These are phyloP conservation scores for Pachyuromys duprasi DNA, from an alignment of 2,797 vertebrate genomes.

Conservation along the genomic window DNA sequence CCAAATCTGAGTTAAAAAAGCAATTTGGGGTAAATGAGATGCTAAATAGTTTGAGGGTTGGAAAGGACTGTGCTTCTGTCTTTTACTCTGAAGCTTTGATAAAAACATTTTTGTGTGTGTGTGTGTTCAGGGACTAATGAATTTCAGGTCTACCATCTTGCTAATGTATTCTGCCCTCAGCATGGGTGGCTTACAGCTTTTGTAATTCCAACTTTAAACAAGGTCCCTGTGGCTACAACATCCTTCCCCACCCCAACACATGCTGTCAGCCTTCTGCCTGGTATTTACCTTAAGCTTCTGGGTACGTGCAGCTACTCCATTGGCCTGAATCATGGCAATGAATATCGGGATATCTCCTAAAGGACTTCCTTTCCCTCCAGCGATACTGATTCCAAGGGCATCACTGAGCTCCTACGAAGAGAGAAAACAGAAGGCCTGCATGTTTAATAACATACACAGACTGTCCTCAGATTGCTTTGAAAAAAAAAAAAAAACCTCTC, in stretches of 20 bases:
- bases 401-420: conserved; percentile 91
- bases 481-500: neutral
- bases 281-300: conserved; percentile 92
- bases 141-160: conserved; percentile 55
- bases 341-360: conserved; percentile 96
- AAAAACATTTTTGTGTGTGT: conserved; percentile 45
- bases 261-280: neutral
- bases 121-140: conserved; percentile 37
- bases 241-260: neutral
- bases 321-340: conserved; percentile 98
- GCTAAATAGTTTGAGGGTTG: neutral
- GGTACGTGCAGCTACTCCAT: conserved; percentile 94
- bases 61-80: conserved; percentile 30
- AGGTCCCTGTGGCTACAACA: neutral
- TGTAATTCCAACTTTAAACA: conserved; percentile 47
- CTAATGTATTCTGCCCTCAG: conserved; percentile 28
- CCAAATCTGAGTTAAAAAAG: conserved; percentile 48
- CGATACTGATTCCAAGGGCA: conserved; percentile 96
- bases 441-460: neutral
- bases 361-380: conserved; percentile 96
- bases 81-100: conserved; percentile 51
- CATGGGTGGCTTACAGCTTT: conserved; percentile 1
- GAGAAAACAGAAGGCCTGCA: conserved; percentile 1
- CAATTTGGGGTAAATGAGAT: conserved; percentile 48
- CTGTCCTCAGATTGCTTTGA: neutral